Evolutionary conservation across 2,113 vertebrate genomes (phyloP), one percentile per base, ranked within the genome.

Genomic region (Dipodomys spectabilis): DNA sequence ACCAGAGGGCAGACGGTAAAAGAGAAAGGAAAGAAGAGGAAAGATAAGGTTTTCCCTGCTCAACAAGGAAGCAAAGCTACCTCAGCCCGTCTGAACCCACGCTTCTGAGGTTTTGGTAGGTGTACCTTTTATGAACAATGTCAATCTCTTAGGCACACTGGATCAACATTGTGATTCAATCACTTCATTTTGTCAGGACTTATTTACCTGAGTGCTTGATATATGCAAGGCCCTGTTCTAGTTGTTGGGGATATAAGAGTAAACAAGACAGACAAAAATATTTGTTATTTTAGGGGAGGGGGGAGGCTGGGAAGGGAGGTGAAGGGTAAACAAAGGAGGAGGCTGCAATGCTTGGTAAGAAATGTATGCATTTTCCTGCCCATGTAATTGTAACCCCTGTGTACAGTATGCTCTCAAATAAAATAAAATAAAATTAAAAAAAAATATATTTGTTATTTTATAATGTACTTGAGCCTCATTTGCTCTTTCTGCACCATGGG

Each of bases 1-100:
- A 96, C 85, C 82, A 97, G 97, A 94, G 97, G 93, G 95, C 96
- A 95, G 93, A 62, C 74, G 44, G 57, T 72, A 78, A 90, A 96
- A 96, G 85, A 87, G 64, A 96, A 96, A 93, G 75, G 35, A 86
- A 94, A 82, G 27, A 49, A 81, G 57, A 93, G 25, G 35, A 67
- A 27, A 39, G 67, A 49, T 44, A 28, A 94, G 81, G n/a, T 68
- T 35, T 60, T 64, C 44, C 44, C 22, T 60, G 68, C 53, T 32
- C 69, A 25, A 83, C 2, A 20, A 73, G 86, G 35, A 82, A 78
- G 74, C 80, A 39, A 15, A 90, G 74, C 28, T 32, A 62, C 65
- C 11, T 64, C 78, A 82, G 53, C 27, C 44, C 30, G 20, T 27
- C 27, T 77, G 39, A 88, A 73, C 28, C 30, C 49, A 65, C 87